Conservation (phyloP, 2,888 invertebrate genomes). For the Halictus quadricinctus region DNA sequence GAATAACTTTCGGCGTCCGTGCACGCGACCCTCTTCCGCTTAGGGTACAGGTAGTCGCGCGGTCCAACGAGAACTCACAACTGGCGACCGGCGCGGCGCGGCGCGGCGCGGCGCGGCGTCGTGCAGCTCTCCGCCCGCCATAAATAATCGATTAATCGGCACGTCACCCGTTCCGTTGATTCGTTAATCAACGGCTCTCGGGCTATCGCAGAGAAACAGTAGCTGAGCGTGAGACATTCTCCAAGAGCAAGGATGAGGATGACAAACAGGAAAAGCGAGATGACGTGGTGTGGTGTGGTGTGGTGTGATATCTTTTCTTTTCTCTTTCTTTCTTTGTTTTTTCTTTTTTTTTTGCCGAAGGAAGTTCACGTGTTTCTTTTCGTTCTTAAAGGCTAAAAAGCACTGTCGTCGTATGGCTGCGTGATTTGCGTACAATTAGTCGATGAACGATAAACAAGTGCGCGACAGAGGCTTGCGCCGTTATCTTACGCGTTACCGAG, state of each 20-base stretch:
- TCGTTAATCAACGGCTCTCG: not conserved
- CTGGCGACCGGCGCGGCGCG: not conserved
- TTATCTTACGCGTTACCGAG: not conserved
- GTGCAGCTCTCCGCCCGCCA: not conserved
- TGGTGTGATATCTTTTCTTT: not conserved
- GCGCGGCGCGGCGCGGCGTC: too few species aligned
- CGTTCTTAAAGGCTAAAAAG: conserved; percentile 4
- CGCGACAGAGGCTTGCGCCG: not conserved
- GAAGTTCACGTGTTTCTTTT: not conserved
- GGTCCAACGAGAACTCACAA: not conserved
- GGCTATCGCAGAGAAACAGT: not conserved
- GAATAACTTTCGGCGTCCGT: conserved; percentile 31
- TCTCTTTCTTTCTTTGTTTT: not conserved
- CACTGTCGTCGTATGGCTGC: not conserved
- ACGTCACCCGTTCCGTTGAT: too few species aligned
- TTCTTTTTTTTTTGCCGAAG: not conserved
- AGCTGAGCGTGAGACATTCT: not conserved
- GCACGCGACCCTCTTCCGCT: not conserved
- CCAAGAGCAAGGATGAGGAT: not conserved
- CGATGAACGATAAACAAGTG: not conserved
- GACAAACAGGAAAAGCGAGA: conserved; percentile 12
- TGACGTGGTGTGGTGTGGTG: not conserved
- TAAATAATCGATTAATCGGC: not conserved
- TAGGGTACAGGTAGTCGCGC: not conserved
- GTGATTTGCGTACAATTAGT: conserved; percentile 1